Evolutionary conservation across 1,140 invertebrate genomes (phyloP), one percentile per base, ranked within the genome.

Genomic region (Neodiprion virginianus): DNA sequence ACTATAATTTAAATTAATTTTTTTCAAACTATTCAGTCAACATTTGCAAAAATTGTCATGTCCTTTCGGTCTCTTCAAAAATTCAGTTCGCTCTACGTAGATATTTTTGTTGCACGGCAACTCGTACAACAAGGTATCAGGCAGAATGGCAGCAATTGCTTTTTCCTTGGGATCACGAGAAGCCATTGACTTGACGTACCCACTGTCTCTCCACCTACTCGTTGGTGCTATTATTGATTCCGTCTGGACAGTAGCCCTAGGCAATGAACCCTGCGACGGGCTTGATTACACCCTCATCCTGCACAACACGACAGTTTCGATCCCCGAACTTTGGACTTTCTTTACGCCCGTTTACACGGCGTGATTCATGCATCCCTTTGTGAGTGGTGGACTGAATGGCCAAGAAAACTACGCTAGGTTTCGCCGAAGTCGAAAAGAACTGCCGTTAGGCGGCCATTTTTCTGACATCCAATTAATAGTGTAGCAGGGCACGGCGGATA

Each of bases 141-240:
- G 71, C 75, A 53, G 68, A 71, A 75, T 73, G 66, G 48, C 70
- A 50, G 9, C 21, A 71, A 23, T 75, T 65, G 1, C 9, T 48
- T 79, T 40, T 40, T 5, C 5, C 28, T 40, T 40, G 28, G 28
- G 28, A 40, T 40, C 28, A 40, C 8, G n/a, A 61, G 53, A 71
- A 48, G 21, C 70, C 70, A 71, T 69, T 69, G 68, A 69, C 68
- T 69, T 69, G 12, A 21, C n/a, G 61, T 65, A 65, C 61, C 17
- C 12, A 14, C 1, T 65, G 17, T 3, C 5, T 40, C 28, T 40
- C 28, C 28, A 40, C 28, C 28, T 40, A 40, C 28, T 40, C 28
- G 28, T 40, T 40, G 28, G 28, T 40, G 69, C 71, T 78, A 69
- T 80, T 83, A 83, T 83, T 77, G 82, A 83, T 83, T 80, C 77